Base-by-base conservation (phyloP, 2,797 vertebrate genomes). In the Rhynchonycteris naso region DNA sequence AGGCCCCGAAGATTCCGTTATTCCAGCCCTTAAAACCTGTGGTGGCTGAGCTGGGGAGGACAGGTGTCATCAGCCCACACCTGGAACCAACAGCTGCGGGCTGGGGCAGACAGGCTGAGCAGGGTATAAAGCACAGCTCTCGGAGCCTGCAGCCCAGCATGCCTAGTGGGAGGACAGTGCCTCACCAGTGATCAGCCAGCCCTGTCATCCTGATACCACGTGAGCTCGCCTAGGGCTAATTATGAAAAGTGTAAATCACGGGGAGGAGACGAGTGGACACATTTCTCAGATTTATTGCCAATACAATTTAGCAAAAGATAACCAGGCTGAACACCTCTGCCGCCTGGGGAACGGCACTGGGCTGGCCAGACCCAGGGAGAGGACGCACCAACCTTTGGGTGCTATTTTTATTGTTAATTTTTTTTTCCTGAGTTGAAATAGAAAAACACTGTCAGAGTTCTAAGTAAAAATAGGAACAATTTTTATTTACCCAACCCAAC, bases 201-300 rank as follows among this genome's bases (percentile, higher is more conserved):
- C 2, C 1, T 16, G 4, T 15, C 4, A 5, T 52, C 59, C 58
- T 22, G 12, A 50, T 18, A 7, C 56, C 72, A 28, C 52, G 69
- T 30, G 91, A 65, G 88, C 15, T 0, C 6, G 2, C 6, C 1
- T 52, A 8, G 59, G 69, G 84, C 91, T 96, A 78, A 92, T 88
- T 82, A 94, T 52, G 93, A 90, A 74, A 92, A 86, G 93, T 56
- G 89, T 92, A 78, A 94, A 92, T 91, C 82, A 88, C 12, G 1
- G 54, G 24, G 35, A 63, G 13, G 38, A 63, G 38, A 66, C 1
- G 66, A 16, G 80, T 26, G 13, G 56, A 65, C 86, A 59, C 76
- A 28, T 61, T 24, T 8, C 4, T 68, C 89, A 58, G 96, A 78
- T 74, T 95, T 94, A 85, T 78, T 26, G 69, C 95, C 95, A 35